Conservation (phyloP, 2,888 invertebrate species). For the Melolontha melolontha region DNA sequence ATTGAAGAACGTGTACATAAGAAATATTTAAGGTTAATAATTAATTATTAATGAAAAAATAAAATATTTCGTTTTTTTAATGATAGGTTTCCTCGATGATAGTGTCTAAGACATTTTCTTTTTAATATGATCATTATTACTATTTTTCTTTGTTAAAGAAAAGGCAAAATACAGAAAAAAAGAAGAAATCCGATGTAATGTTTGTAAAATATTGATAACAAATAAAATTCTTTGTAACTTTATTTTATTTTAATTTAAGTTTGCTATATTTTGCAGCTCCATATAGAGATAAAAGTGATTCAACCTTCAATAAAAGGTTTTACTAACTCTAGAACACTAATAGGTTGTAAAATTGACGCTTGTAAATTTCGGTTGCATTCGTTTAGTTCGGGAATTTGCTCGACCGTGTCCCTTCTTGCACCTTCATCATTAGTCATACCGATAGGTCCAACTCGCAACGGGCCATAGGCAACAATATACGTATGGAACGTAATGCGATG, state of each 20-base stretch:
- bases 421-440: too few species aligned
- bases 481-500: too few species aligned
- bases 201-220: slow-evolving; percentile 34
- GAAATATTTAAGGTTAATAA: slow-evolving; percentile 33
- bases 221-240: slow-evolving; percentile 35
- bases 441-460: too few species aligned
- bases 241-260: not conserved
- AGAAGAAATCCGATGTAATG: slow-evolving; percentile 4
- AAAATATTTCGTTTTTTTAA: slow-evolving; percentile 2
- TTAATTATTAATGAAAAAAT: slow-evolving; percentile 9
- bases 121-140: slow-evolving; percentile 9
- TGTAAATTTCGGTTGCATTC: too few species aligned
- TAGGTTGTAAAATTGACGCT: too few species aligned
- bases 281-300: not conserved
- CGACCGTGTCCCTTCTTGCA: too few species aligned
- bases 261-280: not conserved
- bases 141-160: slow-evolving; percentile 31
- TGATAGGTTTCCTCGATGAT: slow-evolving; percentile 24
- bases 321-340: too few species aligned
- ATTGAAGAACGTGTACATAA: slow-evolving; percentile 34
- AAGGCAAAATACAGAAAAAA: slow-evolving; percentile 11
- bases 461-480: too few species aligned
- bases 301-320: too few species aligned
- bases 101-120: slow-evolving; percentile 37
- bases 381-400: too few species aligned